A percentile compares a stretch with the other conserved stretches of the same genome.
phyloP scores from a whole-genome alignment of 2,888 invertebrate genomes.

The Strigamia crassipes region DNA sequence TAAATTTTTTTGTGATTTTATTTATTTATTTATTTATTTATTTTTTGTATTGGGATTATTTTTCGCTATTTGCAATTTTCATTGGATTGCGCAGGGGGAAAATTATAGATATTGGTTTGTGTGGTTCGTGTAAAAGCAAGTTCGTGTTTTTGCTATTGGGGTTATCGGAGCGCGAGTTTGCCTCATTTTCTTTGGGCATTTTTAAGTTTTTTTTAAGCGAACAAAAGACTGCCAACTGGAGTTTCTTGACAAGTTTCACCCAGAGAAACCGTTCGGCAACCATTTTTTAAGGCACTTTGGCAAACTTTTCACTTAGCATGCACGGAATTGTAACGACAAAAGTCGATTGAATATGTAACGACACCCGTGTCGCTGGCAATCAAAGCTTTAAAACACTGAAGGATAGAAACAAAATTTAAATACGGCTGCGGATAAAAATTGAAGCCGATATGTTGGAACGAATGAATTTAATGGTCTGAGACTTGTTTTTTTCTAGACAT shows the following conservation, averaged over 20 bases:
- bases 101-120: background rate
- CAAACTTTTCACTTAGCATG: constrained; percentile 3
- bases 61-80: background rate
- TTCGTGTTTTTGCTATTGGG: constrained; percentile 2
- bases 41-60: background rate
- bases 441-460: background rate
- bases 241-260: background rate
- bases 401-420: background rate
- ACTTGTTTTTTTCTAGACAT: no score
- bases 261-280: background rate
- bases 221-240: constrained; percentile 16
- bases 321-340: background rate
- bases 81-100: background rate
- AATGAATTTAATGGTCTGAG: no score
- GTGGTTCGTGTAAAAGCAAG: background rate
- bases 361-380: background rate
- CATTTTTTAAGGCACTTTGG: background rate
- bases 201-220: background rate
- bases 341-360: constrained; percentile 11
- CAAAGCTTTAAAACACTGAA: background rate
- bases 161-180: constrained; percentile 10
- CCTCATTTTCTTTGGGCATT: background rate
- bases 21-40: background rate
- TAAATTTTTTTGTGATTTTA: background rate
- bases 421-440: background rate